Evolutionary conservation across 2,113 vertebrate genomes (phyloP).

Genomic region (Semnornis frantzii): DNA sequence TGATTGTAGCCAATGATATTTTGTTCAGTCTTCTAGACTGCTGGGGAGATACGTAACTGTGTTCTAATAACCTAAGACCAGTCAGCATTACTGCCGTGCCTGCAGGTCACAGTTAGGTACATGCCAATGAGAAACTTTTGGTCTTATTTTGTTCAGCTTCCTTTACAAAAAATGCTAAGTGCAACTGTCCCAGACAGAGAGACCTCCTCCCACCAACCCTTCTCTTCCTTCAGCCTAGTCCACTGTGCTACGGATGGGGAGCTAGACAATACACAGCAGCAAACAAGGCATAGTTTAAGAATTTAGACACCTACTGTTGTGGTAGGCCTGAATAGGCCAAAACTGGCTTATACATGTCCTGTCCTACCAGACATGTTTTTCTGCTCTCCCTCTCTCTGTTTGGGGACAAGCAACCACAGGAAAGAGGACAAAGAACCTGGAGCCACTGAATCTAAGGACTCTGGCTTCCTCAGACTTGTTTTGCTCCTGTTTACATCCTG

Average conservation of each 20-base stretch:
- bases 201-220: neutral
- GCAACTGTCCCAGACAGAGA: neutral
- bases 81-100: neutral
- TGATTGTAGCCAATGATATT: neutral
- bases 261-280: neutral
- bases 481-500: too few relatives aligned
- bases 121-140: neutral
- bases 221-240: neutral
- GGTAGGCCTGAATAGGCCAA: too few relatives aligned
- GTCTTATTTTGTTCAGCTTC: neutral
- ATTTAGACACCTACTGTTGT: neutral
- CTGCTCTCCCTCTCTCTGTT: too few relatives aligned
- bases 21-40: neutral
- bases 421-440: too few relatives aligned
- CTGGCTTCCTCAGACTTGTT: too few relatives aligned
- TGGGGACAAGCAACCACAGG: too few relatives aligned
- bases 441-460: too few relatives aligned
- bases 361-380: too few relatives aligned
- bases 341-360: too few relatives aligned
- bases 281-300: neutral
- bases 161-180: neutral
- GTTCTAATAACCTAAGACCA: neutral
- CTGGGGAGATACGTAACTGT: neutral
- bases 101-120: neutral
- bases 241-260: neutral